Conservation (phyloP, 1,140 invertebrate species). For the Sesamia nonagrioides region DNA sequence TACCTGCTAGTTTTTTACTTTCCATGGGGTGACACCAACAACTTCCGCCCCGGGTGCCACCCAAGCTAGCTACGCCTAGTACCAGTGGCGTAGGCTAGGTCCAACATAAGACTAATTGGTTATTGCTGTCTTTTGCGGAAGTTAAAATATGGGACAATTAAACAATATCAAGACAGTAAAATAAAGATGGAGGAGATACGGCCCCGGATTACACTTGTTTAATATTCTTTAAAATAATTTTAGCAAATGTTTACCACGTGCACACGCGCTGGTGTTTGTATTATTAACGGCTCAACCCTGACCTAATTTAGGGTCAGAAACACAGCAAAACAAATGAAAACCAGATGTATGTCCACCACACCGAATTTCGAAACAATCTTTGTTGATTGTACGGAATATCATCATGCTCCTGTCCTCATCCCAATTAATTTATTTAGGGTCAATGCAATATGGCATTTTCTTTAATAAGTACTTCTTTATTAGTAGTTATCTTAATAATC, state of each 20-base stretch:
- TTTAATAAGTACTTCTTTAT: too few relatives aligned
- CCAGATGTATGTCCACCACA: neutral
- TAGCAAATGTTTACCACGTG: slow-evolving; percentile 21
- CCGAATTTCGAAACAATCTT: too few relatives aligned
- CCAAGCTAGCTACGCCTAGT: too few relatives aligned
- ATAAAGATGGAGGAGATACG: neutral
- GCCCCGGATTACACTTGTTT: neutral
- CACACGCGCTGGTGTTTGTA: neutral
- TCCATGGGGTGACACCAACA: too few relatives aligned
- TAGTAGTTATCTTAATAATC: too few relatives aligned
- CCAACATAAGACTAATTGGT: neutral
- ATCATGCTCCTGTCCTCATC: too few relatives aligned
- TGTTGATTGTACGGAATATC: neutral
- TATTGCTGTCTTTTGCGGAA: neutral
- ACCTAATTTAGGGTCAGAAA: slow-evolving; percentile 23
- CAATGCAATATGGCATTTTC: too few relatives aligned
- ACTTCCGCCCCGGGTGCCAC: too few relatives aligned
- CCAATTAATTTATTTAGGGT: too few relatives aligned
- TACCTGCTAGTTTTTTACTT: too few relatives aligned
- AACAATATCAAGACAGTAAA: neutral
- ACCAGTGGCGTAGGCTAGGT: too few relatives aligned
- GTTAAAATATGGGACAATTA: neutral
- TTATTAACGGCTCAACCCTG: slow-evolving; percentile 12
- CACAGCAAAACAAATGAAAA: neutral
- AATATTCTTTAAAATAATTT: slow-evolving; percentile 14